These are phyloP conservation scores for Valencia hispanica DNA, from an alignment of 2,797 vertebrate species.

Conservation along the genomic window DNA sequence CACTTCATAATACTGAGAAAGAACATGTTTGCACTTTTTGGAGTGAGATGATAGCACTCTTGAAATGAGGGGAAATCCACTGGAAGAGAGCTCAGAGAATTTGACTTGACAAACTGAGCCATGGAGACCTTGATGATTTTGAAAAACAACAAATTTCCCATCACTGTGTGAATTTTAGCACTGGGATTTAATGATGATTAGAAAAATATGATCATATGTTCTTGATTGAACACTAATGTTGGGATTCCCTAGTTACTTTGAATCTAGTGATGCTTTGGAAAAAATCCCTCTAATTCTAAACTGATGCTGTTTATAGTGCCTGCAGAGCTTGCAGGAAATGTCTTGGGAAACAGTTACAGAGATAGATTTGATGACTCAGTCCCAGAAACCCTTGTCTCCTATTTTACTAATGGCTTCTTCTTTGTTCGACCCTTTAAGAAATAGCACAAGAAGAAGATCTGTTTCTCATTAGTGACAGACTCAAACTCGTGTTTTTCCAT, in stretches of 20 bases:
- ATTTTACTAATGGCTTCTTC: conserved; percentile 31
- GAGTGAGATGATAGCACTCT: not conserved
- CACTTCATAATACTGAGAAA: too few relatives aligned
- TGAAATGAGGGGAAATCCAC: not conserved
- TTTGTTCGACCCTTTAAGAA: conserved; percentile 19
- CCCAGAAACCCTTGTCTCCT: conserved; percentile 53
- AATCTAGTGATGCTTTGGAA: not conserved
- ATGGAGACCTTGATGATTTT: not conserved
- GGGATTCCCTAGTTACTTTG: not conserved
- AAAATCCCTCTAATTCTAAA: not conserved
- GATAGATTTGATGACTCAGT: conserved; percentile 21
- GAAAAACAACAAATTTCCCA: conserved; percentile 12
- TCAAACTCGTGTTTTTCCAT: conserved; percentile 63
- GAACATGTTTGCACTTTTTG: conserved; percentile 8
- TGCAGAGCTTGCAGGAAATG: not conserved
- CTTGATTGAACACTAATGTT: not conserved
- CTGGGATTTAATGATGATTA: not conserved
- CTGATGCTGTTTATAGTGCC: not conserved
- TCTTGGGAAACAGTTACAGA: not conserved
- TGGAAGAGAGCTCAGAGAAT: not conserved
- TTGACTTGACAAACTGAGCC: not conserved
- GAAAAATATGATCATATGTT: conserved; percentile 5
- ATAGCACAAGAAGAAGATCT: conserved; percentile 62
- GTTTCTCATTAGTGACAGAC: conserved; percentile 75
- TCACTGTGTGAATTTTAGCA: not conserved